These are phyloP conservation scores for Ariopsis seemanni DNA, from an alignment of 2,113 vertebrate species.

Conservation along the genomic window DNA sequence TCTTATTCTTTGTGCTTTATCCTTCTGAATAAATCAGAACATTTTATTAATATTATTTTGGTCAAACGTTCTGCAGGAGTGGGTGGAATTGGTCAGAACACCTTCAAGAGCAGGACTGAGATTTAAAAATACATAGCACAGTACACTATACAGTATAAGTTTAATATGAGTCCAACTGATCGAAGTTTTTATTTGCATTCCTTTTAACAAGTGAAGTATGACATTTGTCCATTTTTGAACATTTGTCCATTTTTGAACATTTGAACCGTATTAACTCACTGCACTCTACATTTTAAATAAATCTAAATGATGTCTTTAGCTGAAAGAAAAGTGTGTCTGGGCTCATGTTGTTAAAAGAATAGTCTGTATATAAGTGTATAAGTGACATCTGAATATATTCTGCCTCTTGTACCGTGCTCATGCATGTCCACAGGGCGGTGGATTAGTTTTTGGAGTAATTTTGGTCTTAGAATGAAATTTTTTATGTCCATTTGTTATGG, in stretches of 20 bases:
- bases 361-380: not conserved
- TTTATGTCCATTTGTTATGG: not conserved
- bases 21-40: not conserved
- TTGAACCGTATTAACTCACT: not conserved
- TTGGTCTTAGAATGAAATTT: not conserved
- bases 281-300: not conserved
- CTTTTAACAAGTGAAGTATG: not conserved
- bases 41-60: not conserved
- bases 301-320: not conserved
- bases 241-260: no score
- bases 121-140: no score
- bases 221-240: not conserved
- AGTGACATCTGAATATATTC: not conserved
- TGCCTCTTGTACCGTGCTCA: not conserved
- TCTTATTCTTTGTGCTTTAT: not conserved
- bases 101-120: not conserved
- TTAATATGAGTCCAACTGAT: not conserved
- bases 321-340: not conserved
- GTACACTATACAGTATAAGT: no score
- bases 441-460: constrained; percentile 1
- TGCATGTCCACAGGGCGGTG: not conserved
- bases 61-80: not conserved
- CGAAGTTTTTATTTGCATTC: not conserved
- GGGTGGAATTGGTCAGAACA: not conserved
- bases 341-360: not conserved